Evolutionary conservation across 2,797 vertebrate genomes (phyloP), one percentile per base, ranked within the genome.

Genomic region (Aplochiton taeniatus): DNA sequence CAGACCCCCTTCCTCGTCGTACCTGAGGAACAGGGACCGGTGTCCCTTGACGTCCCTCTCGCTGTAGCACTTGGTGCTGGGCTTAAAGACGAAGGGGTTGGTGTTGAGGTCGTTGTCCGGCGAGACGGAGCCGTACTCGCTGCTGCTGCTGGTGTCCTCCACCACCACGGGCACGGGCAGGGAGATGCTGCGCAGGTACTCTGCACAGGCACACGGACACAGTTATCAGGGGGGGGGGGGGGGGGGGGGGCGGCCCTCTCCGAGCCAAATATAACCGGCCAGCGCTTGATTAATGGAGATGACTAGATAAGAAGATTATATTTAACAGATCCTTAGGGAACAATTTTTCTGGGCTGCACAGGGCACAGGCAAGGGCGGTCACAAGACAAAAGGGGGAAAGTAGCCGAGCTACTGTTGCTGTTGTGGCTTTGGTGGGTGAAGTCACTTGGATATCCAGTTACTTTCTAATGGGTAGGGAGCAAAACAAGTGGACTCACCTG

Each of bases 121-220:
- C 43, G 98, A 99, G 71, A 99, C 96, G 0, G 98, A 99, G 73
- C 97, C 96, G 1, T 98, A 98, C 82, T 99, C 98, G 31, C 97
- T 98, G 91, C 96, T 98, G 88, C 98, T 99, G 72, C 93, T 94
- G 41, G 97, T 96, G 83, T 99, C 98, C 86, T 99, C 98, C 51
- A 98, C 94, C 82, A 99, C 92, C 72, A 99, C 97, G 0, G 98
- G 97, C 9, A 99, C 97, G 0, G 98, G 98, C 76, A 99, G 88
- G 45, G 97, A 99, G 80, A 99, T 96, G 61, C 97, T 99, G 73
- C 98, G 93, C 12, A 98, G 91, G 70, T 98, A 99, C 65, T 99
- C 98, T 97, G 79, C 17, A 1, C 13, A 47, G 19, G n/a, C 11
- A 47, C 10, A 19, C 0, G 20, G n/a, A 9, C 9, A 50, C n/a